A percentile compares a stretch with the other conserved stretches of the same genome.
Conservation (phyloP, 2,888 invertebrate genomes). For the Lepetodrilus schrolli region DNA sequence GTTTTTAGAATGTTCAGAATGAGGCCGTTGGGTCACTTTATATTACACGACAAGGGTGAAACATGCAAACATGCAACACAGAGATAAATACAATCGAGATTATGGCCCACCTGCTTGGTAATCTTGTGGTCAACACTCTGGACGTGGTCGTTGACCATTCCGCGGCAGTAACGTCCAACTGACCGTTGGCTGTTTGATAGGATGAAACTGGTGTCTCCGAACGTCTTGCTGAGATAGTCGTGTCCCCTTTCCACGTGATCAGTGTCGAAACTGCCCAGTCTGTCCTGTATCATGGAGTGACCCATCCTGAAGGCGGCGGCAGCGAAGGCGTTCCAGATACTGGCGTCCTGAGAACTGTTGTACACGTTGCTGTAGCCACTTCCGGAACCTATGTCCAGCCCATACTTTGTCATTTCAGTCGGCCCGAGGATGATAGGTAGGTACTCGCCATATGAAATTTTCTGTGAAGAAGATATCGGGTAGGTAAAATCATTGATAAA, state of each 20-base stretch:
- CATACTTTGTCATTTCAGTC: neutral
- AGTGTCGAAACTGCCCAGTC: neutral
- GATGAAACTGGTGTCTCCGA: neutral
- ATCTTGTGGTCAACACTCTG: neutral
- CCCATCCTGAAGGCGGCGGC: neutral
- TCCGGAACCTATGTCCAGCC: neutral
- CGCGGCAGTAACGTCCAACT: neutral
- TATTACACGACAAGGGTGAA: no score
- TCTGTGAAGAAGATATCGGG: neutral
- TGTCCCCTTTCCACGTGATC: neutral
- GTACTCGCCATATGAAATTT: neutral
- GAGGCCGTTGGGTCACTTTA: no score
- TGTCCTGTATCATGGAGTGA: conserved; percentile 1
- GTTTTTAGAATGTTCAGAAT: no score
- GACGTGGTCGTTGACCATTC: neutral
- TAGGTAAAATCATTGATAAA: no score
- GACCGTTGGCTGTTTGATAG: neutral
- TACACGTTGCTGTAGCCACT: neutral
- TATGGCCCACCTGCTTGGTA: conserved; percentile 61
- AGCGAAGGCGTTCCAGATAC: conserved; percentile 13
- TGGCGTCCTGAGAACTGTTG: neutral
- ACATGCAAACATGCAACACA: no score
- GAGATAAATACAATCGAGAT: no score
- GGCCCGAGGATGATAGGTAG: neutral
- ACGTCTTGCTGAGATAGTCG: neutral